Evolutionary conservation across 2,888 invertebrate genomes (phyloP).

Genomic region (Drosophila limbata): DNA sequence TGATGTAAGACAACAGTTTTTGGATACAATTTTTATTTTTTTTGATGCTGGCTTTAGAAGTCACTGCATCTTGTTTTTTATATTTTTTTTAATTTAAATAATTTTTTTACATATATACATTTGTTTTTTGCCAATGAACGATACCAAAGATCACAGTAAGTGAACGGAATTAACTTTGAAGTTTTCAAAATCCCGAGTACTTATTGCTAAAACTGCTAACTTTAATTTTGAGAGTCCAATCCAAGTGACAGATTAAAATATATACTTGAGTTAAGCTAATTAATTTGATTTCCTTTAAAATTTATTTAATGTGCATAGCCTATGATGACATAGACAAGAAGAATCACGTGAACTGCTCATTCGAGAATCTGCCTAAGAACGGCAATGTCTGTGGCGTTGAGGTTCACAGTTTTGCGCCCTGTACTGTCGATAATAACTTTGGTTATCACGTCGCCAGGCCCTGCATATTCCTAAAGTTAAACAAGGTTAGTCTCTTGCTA

Average conservation of each 20-base stretch:
- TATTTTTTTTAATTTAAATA: slow-evolving; percentile 17
- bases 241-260: neutral
- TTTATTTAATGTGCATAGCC: slow-evolving; percentile 62
- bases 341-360: slow-evolving; percentile 89
- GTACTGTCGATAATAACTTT: slow-evolving; percentile 91
- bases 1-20: neutral
- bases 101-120: slow-evolving; percentile 33
- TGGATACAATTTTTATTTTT: neutral
- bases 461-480: slow-evolving; percentile 98
- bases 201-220: slow-evolving; percentile 34
- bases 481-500: slow-evolving; percentile 89
- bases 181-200: neutral
- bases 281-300: neutral
- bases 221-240: neutral
- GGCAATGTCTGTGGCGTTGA: slow-evolving; percentile 94
- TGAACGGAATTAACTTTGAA: slow-evolving; percentile 26
- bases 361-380: slow-evolving; percentile 87
- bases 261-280: neutral
- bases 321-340: slow-evolving; percentile 86
- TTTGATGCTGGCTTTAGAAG: neutral
- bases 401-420: slow-evolving; percentile 90
- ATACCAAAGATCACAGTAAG: slow-evolving; percentile 69
- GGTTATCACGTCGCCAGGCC: slow-evolving; percentile 95
- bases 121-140: slow-evolving; percentile 47
- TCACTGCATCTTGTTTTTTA: slow-evolving; percentile 4